Evolutionary conservation across 1,140 invertebrate genomes (phyloP).

Genomic region (Drosophila sp.): DNA sequence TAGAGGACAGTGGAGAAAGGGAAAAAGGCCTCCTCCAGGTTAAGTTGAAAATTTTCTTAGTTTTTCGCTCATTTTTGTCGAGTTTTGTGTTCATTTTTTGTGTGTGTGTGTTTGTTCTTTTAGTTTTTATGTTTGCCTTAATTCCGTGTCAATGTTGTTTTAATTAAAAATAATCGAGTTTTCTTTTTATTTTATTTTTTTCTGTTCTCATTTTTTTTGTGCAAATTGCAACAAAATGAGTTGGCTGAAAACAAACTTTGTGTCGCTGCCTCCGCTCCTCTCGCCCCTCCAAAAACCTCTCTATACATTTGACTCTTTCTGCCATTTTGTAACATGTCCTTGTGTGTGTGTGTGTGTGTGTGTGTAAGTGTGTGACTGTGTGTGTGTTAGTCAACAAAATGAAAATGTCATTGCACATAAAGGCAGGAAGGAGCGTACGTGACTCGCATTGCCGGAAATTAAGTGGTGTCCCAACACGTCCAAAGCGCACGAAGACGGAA

Average conservation of each 20-base stretch:
- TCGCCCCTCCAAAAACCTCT: too few relatives aligned
- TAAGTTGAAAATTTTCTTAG: constrained; percentile 27
- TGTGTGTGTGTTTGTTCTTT: not conserved
- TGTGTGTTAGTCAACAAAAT: constrained; percentile 62
- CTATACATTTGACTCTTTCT: constrained; percentile 11
- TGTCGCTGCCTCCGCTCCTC: not conserved
- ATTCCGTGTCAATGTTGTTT: constrained; percentile 53
- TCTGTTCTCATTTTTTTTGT: constrained; percentile 23
- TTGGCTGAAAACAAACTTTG: constrained; percentile 60
- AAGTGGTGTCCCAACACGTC: constrained; percentile 73
- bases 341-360: not conserved
- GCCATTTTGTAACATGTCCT: constrained; percentile 69
- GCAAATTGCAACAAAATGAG: constrained; percentile 75
- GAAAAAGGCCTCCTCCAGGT: not conserved
- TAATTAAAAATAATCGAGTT: constrained; percentile 75
- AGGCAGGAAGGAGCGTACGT: constrained; percentile 72
- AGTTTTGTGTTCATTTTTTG: constrained; percentile 14
- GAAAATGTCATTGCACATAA: constrained; percentile 75
- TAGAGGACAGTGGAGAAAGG: not conserved
- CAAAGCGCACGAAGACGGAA: constrained; percentile 64
- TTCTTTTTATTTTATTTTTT: constrained; percentile 7
- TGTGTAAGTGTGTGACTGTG: constrained; percentile 26
- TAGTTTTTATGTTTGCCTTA: constrained; percentile 14
- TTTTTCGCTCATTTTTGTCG: constrained; percentile 8
- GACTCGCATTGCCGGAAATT: constrained; percentile 74